Evolutionary conservation across 2,113 vertebrate genomes (phyloP).

Genomic region (Agelaius tricolor): DNA sequence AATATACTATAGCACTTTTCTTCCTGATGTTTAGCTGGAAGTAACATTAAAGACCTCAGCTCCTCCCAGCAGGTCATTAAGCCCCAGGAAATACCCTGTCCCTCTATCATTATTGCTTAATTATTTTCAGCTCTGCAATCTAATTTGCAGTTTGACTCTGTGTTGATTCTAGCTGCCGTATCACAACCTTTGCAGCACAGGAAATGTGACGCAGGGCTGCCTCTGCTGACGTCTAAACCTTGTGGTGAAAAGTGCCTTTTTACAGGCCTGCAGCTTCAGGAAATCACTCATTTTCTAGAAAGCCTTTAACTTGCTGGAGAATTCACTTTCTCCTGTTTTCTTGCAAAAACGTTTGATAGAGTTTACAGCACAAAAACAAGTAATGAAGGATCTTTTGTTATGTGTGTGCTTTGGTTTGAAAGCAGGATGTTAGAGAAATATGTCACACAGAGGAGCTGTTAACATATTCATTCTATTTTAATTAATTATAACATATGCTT

Average conservation of each 20-base stretch:
- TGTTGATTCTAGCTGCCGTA: slow-evolving; percentile 20
- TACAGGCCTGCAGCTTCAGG: neutral
- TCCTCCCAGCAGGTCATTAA: slow-evolving; percentile 59
- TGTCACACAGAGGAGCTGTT: slow-evolving; percentile 56
- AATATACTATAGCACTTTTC: slow-evolving; percentile 6
- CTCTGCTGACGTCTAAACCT: neutral
- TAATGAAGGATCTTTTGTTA: slow-evolving; percentile 2
- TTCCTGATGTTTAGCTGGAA: slow-evolving; percentile 29
- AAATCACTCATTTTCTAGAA: neutral
- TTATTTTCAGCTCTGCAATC: slow-evolving; percentile 67
- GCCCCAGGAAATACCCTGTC: slow-evolving; percentile 44
- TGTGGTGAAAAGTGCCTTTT: neutral
- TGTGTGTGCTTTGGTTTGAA: slow-evolving; percentile 41
- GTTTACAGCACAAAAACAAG: slow-evolving; percentile 41
- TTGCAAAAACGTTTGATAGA: slow-evolving; percentile 15
- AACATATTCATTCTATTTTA: slow-evolving; percentile 65
- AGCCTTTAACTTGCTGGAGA: neutral
- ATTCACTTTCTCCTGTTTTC: neutral
- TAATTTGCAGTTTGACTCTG: slow-evolving; percentile 56
- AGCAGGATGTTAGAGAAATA: slow-evolving; percentile 47
- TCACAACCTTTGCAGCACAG: neutral
- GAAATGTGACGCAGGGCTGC: neutral
- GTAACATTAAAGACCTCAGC: slow-evolving; percentile 23
- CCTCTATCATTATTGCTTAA: slow-evolving; percentile 43
- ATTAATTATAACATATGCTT: slow-evolving; percentile 61